Conservation (phyloP, 2,113 vertebrate species). For the Ptilorrhoa leucosticta region DNA sequence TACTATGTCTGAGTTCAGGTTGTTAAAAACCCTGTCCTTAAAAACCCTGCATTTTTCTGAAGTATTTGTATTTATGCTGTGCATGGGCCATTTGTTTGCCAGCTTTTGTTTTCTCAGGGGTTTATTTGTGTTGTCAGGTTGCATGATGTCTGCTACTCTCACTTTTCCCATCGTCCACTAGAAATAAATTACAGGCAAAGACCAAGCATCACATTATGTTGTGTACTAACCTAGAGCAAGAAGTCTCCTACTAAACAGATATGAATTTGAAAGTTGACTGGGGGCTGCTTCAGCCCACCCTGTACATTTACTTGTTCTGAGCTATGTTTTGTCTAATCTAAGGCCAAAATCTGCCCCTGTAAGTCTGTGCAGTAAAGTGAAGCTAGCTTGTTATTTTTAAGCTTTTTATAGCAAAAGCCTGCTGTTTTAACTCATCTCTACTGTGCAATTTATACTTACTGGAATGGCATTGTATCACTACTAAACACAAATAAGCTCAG, state of each 20-base stretch:
- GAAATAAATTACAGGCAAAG: constrained; percentile 1
- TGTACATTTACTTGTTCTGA: neutral
- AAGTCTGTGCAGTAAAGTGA: neutral
- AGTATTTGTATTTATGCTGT: neutral
- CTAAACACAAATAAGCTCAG: neutral
- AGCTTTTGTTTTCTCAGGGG: constrained; percentile 39
- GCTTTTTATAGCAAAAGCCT: neutral
- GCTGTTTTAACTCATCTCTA: neutral
- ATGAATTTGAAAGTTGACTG: neutral
- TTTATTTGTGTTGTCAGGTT: neutral
- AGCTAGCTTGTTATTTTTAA: neutral
- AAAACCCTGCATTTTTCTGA: neutral
- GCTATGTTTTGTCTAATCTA: neutral
- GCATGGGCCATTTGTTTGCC: neutral
- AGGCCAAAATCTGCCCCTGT: neutral
- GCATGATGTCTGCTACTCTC: neutral
- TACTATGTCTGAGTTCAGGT: neutral
- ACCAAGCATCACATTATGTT: neutral
- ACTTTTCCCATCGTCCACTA: neutral
- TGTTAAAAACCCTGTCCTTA: neutral
- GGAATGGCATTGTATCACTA: neutral
- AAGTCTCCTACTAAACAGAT: neutral
- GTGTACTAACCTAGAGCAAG: neutral
- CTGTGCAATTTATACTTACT: neutral
- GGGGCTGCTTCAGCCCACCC: neutral